phyloP scores from a whole-genome alignment of 1,140 invertebrate species.

The Trachymyrmex septentrionalis region DNA sequence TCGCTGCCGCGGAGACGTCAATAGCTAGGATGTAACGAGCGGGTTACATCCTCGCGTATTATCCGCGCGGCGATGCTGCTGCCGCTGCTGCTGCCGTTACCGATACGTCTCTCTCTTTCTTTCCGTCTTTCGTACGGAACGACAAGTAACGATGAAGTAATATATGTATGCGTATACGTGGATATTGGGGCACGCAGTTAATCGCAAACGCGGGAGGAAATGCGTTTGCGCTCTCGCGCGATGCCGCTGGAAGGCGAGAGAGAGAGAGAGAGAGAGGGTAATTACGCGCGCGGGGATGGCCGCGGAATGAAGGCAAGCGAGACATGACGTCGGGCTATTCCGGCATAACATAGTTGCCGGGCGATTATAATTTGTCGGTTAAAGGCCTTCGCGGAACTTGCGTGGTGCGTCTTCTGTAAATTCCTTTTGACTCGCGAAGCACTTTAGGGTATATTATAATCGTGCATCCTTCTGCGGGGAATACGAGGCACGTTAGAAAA shows the following conservation, averaged over 20 bases:
- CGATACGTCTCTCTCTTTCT: conserved; percentile 21
- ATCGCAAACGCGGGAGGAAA: conserved; percentile 36
- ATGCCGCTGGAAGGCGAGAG: background rate
- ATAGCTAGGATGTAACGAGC: conserved; percentile 27
- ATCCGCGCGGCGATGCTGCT: conserved; percentile 25
- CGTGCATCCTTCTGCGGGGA: background rate
- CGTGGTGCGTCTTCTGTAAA: conserved; percentile 43
- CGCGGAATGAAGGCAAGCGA: conserved; percentile 69
- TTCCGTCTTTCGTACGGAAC: background rate
- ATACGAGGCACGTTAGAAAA: background rate
- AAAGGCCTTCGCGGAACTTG: conserved; percentile 21
- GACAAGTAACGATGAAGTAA: conserved; percentile 11
- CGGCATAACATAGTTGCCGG: conserved; percentile 65
- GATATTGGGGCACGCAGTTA: background rate
- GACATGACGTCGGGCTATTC: conserved; percentile 58
- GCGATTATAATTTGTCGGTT: conserved; percentile 66
- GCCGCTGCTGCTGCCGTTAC: background rate
- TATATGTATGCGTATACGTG: background rate
- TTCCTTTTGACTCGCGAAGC: conserved; percentile 24
- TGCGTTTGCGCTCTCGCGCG: conserved; percentile 11
- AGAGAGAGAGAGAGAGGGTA: background rate
- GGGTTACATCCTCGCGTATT: conserved; percentile 32
- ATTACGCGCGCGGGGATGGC: conserved; percentile 32
- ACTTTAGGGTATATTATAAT: conserved; percentile 38
- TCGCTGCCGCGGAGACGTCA: conserved; percentile 32